Base-by-base conservation (phyloP, 2,888 invertebrate genomes). In the Drosophila bunnanda region DNA sequence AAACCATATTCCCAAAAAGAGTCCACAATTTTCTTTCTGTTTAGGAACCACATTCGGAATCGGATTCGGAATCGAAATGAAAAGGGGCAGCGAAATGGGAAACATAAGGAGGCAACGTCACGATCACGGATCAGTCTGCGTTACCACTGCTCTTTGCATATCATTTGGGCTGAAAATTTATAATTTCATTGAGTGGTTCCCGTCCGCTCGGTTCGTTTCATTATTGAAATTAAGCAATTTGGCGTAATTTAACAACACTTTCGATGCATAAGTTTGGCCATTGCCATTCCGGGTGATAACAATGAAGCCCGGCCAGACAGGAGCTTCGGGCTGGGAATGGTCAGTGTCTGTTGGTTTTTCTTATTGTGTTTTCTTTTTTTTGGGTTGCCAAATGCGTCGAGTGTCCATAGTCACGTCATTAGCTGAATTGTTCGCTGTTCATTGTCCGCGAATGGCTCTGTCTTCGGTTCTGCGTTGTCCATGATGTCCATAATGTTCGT, bases 201-300 rank as follows among this genome's bases (percentile, higher is more conserved):
- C 56, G 36, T 12, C 58, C 44, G 43, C 36, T 60, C 77, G 87
- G 77, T 65, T 55, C 75, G 83, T 82, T 89, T 89, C 88, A 89
- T 89, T 88, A 90, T 90, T 90, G 89, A 86, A 91, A 91, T 91
- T 92, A 91, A 91, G 92, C 91, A 91, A 91, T 92, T 92, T 85
- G 89, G 85, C 87, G 90, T 88, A 91, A 91, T 91, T 91, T 91
- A 91, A 90, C 90, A 90, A 91, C 91, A 92, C 90, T 90, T 90
- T 90, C 88, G 79, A 88, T 89, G 88, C 88, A 92, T 91, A 91
- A 91, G 92, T 91, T 90, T 65, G 71, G 61, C 41, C 57, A 15
- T 57, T 64, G 65, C 80, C 82, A 82, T 83, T 79, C 78, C 78
- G 78, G 77, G 75, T 86, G 88, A 88, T 86, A 86, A 83, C 82